Base-by-base conservation (phyloP, 2,113 vertebrate species). In the Tachysurus vachellii region DNA sequence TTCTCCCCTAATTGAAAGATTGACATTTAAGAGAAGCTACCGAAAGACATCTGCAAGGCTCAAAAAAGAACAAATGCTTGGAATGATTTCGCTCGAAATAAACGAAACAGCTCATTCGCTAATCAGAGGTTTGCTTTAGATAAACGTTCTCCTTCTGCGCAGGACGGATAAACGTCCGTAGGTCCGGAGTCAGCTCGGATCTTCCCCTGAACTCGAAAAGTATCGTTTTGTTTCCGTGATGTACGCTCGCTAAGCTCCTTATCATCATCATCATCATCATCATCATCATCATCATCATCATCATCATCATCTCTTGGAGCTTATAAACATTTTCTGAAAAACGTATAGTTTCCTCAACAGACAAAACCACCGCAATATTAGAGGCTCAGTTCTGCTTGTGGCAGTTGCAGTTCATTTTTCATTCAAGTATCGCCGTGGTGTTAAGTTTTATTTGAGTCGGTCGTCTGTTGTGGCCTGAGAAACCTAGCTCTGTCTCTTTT, bases 301-400 rank as follows among this genome's bases (percentile, higher is more conserved):
- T 56, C 47, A 6, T 26, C 66, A 0, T 47, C n/a, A 82, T 44
- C 21, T 70, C 36, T 19, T 44, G 12, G 3, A 1, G 21, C 16
- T 28, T 23, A 44, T 50, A 50, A 26, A 26, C 2, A 10, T 31
- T 14, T 59, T 14, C 31, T 19, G 70, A 11, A 84, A 47, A 26
- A 50, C 44, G 28, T 19, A 50, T 71, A 59, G 70, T 91, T 90
- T 92, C 89, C 88, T 89, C 80, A n/a, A 91, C 66, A 90, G 92
- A 89, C 82, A 87, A 90, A 88, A 90, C 84, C 87, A 87, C 87
- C 62, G 85, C 44, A 70, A 77, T 85, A 89, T 88, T 61, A 81
- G 64, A 28, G 75, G 89, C 80, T 92, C 89, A 89, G 87, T 91
- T 92, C 92, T 91, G 86, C 88, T 90, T 91, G 87, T 81, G 68